Base-by-base conservation (phyloP, 1,140 invertebrate species). In the Trigoniulus corallinus region DNA sequence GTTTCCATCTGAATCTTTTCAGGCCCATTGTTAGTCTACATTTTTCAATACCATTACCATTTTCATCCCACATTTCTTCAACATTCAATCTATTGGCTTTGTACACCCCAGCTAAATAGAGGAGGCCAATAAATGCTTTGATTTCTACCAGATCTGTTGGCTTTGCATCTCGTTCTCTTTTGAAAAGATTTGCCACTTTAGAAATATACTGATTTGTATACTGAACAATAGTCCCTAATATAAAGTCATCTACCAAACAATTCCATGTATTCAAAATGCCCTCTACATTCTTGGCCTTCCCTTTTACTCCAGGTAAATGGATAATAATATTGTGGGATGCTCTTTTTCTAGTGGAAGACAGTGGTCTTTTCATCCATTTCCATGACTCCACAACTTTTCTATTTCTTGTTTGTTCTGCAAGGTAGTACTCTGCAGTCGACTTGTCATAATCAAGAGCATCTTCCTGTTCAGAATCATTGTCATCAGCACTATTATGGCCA, bases 61-160 rank as follows among this genome's bases (percentile, higher is more conserved):
- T 18, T 13, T 12, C 18, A 12, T 18, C 37, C 37, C 37, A 39
- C 15, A 64, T 3, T 37, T 50, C 25, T 42, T 57, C 27, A n/a
- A 39, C 12, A 18, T 18, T 39, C 37, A 13, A 18, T 12, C 37
- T 13, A 18, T 39, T 39, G 37, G 37, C 37, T 39, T 18, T 39
- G 37, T 39, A 39, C 18, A 18, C 37, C 18, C 37, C 37, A 12
- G 18, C 12, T 13, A 39, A 18, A 39, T 39, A 39, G 12, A 39
- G 18, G 12, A 39, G 18, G 12, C 37, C 37, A 39, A 39, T 39
- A 18, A 39, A 39, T 12, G 37, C 37, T 39, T 39, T 39, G 12
- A 39, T 39, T 39, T 39, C 37, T 39, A 39, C 18, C 37, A 39
- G 12, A 18, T 39, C 37, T 13, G 37, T 39, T 12, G 37, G 37